Evolutionary conservation across 2,113 vertebrate genomes (phyloP).

Genomic region (Sprattus sprattus): DNA sequence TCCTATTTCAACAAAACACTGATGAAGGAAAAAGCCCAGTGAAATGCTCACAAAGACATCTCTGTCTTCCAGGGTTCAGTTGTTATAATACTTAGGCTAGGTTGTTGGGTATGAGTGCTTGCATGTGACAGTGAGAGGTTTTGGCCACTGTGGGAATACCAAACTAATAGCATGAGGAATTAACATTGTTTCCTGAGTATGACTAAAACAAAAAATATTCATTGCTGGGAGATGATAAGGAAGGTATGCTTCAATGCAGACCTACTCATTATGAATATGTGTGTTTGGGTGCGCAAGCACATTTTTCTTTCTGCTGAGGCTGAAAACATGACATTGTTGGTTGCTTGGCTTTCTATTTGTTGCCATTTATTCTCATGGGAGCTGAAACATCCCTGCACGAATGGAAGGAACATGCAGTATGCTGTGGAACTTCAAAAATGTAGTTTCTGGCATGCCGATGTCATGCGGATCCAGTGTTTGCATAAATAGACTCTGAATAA

Average conservation of each 20-base stretch:
- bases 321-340: not conserved
- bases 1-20: no score
- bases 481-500: conserved; percentile 44
- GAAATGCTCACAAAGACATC: no score
- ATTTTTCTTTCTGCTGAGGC: not conserved
- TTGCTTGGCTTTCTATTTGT: not conserved
- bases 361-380: not conserved
- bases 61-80: no score
- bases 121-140: no score
- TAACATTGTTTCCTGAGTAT: not conserved
- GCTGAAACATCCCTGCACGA: not conserved
- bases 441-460: not conserved
- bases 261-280: not conserved
- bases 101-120: no score
- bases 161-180: not conserved
- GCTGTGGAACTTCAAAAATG: not conserved
- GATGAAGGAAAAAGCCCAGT: no score
- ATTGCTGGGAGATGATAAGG: not conserved
- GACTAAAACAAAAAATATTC: not conserved
- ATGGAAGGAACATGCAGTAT: not conserved
- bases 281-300: not conserved
- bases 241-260: not conserved
- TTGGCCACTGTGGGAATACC: no score
- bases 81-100: no score
- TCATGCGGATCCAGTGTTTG: conserved; percentile 25